Evolutionary conservation across 2,888 invertebrate genomes (phyloP), one percentile per base, ranked within the genome.

Genomic region (Drosophila monieri): DNA sequence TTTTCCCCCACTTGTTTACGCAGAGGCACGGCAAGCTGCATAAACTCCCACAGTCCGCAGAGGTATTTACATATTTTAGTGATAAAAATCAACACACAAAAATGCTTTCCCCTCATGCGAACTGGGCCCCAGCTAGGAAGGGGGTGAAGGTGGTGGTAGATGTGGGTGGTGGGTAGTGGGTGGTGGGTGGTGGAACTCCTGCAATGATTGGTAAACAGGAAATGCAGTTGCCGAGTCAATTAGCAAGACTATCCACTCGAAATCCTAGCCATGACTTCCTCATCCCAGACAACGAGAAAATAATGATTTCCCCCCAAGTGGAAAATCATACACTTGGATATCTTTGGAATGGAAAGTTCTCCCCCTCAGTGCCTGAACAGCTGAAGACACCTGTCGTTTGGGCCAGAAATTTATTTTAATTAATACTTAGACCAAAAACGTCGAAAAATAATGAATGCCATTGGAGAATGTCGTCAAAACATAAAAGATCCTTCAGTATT

Each of bases 11-110:
- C 68, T 70, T 85, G 81, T 81, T 85, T 87, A 85, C 78, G 87
- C 83, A 73, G 60, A 25, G 39, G 72, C 69, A 54, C 10, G 72
- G 56, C 88, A 83, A 85, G 88, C 81, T 83, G 81, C 81, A 87
- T 55, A 87, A 87, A 78, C 81, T 87, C 81, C 75, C 81, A 88
- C 84, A 85, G 70, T 66, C 69, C 58, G 61, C 60, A 78, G 74
- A 78, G 81, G 81, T 83, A 83, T 83, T 83, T 87, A 83, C 81
- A 83, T 83, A 87, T 83, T 83, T 87, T 85, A 85, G 85, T 87
- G 83, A 83, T 83, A 83, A 85, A 85, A 87, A 83, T 87, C 85
- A 83, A 83, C 88, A 85, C 78, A 77, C 78, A 77, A 54, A 61
- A 62, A 71, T 46, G 54, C 41, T 35, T 56, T 47, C 48, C 51